Evolutionary conservation across 2,113 vertebrate species (phyloP).

Genomic region (Uropsilus gracilis): DNA sequence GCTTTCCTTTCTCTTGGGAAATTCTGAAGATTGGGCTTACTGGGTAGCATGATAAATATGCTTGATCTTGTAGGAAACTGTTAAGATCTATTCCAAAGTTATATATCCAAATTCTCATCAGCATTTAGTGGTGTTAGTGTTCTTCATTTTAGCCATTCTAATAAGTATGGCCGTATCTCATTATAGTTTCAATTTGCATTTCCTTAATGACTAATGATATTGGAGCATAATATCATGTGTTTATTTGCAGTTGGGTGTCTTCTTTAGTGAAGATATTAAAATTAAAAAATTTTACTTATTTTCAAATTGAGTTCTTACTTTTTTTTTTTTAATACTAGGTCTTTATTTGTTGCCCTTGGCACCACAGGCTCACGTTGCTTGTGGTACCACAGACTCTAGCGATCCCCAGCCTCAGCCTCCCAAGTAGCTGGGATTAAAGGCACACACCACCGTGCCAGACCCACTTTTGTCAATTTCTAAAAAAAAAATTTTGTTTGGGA

Average conservation of each 20-base stretch:
- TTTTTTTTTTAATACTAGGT: too few species aligned
- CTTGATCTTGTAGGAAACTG: conserved; percentile 18
- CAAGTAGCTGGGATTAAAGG: too few species aligned
- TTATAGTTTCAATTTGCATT: conserved; percentile 33
- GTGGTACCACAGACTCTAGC: too few species aligned
- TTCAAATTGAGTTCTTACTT: conserved; percentile 23
- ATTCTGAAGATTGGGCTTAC: background rate
- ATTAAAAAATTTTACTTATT: conserved; percentile 32
- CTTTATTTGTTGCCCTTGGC: too few species aligned
- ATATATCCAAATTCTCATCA: background rate
- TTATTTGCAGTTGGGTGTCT: background rate
- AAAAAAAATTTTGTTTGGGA: too few species aligned
- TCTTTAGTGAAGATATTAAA: background rate
- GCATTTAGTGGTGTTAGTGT: background rate
- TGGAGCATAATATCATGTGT: conserved; percentile 25
- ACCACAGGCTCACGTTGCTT: too few species aligned
- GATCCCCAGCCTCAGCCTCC: too few species aligned
- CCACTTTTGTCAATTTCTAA: too few species aligned
- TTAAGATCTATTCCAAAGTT: conserved; percentile 19
- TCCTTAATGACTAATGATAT: conserved; percentile 12
- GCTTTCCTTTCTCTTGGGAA: background rate
- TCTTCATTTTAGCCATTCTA: conserved; percentile 2
- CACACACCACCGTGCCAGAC: too few species aligned
- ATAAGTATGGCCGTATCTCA: background rate
- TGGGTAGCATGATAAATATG: background rate